Conservation (phyloP, 2,888 invertebrate species). For the Drosophila monieri region DNA sequence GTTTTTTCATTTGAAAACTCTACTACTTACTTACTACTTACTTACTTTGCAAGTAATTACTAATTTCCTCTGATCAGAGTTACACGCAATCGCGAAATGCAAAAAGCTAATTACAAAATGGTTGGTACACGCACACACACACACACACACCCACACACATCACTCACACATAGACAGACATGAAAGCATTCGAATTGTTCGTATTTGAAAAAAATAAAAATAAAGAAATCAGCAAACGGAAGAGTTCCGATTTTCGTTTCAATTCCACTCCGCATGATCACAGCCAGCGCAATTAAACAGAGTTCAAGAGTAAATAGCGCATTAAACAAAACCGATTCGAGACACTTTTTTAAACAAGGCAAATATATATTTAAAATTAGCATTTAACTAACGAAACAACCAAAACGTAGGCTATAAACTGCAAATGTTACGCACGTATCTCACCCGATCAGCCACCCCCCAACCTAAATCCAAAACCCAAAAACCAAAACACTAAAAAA, state of each 20-base stretch:
- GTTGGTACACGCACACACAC: constrained; percentile 58
- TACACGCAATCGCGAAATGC: constrained; percentile 51
- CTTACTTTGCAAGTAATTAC: constrained; percentile 55
- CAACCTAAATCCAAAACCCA: constrained; percentile 1
- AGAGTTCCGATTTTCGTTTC: constrained; percentile 58
- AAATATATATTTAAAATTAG: constrained; percentile 66
- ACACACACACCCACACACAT: constrained; percentile 29
- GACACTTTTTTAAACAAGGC: constrained; percentile 54
- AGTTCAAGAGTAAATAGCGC: constrained; percentile 49
- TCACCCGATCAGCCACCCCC: constrained; percentile 41
- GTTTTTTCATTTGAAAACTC: constrained; percentile 47
- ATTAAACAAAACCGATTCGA: constrained; percentile 52
- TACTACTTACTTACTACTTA: constrained; percentile 51
- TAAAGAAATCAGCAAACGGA: constrained; percentile 55
- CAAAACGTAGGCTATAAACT: constrained; percentile 62
- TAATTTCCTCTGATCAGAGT: constrained; percentile 72
- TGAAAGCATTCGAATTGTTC: constrained; percentile 48
- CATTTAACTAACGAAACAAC: constrained; percentile 63
- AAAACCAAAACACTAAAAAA: constrained; percentile 13
- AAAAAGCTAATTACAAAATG: constrained; percentile 61
- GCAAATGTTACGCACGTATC: constrained; percentile 67
- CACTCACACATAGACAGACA: constrained; percentile 22
- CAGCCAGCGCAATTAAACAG: constrained; percentile 30
- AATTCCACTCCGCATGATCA: constrained; percentile 59
- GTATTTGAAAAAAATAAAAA: constrained; percentile 63